Evolutionary conservation across 35 echinoderm and acorn worm species (phyloP), one percentile per base, ranked within the genome.

Genomic region (Apostichopus japonicus): DNA sequence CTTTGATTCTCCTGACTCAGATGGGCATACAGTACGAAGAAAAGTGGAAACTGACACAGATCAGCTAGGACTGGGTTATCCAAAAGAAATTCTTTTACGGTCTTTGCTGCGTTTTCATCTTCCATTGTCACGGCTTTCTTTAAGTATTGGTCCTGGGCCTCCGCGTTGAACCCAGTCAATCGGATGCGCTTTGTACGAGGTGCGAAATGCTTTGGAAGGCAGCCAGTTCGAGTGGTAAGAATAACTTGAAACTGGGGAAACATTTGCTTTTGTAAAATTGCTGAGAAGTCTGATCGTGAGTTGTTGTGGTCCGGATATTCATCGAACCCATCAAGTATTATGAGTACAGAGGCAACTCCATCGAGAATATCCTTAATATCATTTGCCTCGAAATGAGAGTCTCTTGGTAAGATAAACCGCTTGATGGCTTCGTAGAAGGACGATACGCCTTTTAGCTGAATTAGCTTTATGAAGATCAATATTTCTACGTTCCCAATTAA

Each of bases 371-470:
- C 57, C 19, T 84, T 58, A 6, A 84, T 84, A 16, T 84, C 81
- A 13, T 53, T 57, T 17, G 9, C 56, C 10, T 10, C 19, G 3
- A 84, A 57, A 15, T 84, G 6, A 10, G 81, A 57, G 15, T 84
- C 54, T 84, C 56, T 84, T 53, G 81, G 81, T 11, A 84, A 23
- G n/a, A 84, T 55, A 57, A 55, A 84, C 17, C n/a, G 15, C 81
- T 58, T 84, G 17, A 84, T 84, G 54, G 81, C 81, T 5, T 84
- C 81, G 13, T 57, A 84, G 21, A 84, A 61, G 19, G 81, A 84
- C 56, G 54, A 23, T 0, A 84, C 54, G 8, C 56, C 55, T 55
- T 58, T 54, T 6, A 84, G 54, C 6, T 84, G 81, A 23, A 55
- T 84, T 0, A 84, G 81, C 10, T 84, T 55, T 6, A 84, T 17